phyloP scores from a whole-genome alignment of 2,797 vertebrate genomes.

The Emys orbicularis region DNA sequence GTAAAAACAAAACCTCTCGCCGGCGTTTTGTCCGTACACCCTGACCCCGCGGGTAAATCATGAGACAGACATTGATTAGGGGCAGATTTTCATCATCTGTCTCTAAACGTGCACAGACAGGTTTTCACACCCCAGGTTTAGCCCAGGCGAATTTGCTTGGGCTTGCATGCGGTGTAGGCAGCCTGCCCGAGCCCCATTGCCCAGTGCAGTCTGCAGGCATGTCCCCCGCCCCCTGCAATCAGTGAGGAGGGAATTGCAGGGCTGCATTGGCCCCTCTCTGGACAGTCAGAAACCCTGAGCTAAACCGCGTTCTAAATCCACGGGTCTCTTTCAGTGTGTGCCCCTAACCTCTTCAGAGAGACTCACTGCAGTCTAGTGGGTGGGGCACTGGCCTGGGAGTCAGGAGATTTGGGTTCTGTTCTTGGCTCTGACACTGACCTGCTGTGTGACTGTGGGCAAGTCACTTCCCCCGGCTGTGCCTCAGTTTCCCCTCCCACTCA shows the following conservation, averaged over 20 bases:
- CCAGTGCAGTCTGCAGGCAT: background rate
- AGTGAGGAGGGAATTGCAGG: background rate
- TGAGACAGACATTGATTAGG: background rate
- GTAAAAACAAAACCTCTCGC: background rate
- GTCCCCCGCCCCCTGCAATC: background rate
- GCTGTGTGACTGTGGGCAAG: accelerated
- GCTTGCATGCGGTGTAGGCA: background rate
- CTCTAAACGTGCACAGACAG: background rate
- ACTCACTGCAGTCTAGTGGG: background rate
- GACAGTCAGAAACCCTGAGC: background rate
- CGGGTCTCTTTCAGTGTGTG: background rate
- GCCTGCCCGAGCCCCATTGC: background rate
- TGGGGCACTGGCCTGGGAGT: background rate
- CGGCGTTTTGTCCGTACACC: background rate
- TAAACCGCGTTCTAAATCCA: background rate
- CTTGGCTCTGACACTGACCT: background rate
- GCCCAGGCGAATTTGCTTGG: background rate
- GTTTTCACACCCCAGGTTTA: background rate
- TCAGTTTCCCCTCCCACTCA: background rate
- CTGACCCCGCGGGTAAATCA: background rate
- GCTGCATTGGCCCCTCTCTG: background rate
- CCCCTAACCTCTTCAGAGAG: background rate
- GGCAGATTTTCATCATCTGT: no score
- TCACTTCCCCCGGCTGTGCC: background rate
- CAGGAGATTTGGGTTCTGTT: background rate